Evolutionary conservation across 2,797 vertebrate genomes (phyloP), one percentile per base, ranked within the genome.

Genomic region (Leuciscus waleckii): DNA sequence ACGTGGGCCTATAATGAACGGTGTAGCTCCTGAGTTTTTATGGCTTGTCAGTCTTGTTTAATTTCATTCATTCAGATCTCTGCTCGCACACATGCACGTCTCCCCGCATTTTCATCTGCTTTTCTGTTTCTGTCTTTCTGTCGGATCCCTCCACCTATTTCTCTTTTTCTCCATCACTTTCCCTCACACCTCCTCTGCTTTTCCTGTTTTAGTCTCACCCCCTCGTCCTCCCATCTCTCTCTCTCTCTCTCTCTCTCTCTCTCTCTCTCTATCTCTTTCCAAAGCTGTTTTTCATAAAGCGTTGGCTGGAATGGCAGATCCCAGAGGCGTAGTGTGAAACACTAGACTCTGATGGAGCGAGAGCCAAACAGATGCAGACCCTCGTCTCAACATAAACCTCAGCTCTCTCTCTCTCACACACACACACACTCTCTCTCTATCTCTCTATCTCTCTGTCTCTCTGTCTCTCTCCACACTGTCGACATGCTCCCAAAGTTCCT

Each of bases 241-340:
- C 79, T 68, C n/a, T 56, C 73, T 84, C 35, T 74, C 76, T 92
- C 89, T 9, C 39, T 10, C 41, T 43, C 41, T 43, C 41, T 43
- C 41, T 43, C 10, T 43, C 9, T 10, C 39, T 46, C 81, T 83
- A 46, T 84, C 82, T 86, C 79, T 81, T 85, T 87, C 90, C 85
- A 85, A 91, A 89, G 89, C 88, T 95, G 94, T 94, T 95, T 95
- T 94, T 94, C 93, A 94, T 95, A 94, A 95, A 93, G 90, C 91
- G 89, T 90, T 92, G 92, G 93, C 94, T 85, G 88, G 90, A 83
- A 82, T 90, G 90, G 90, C 88, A 54, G 68, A 88, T 95, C 93
- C 93, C 93, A 91, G 89, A 93, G 93, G 92, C 90, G 74, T 89
- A 87, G 92, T 91, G 92, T 93, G 94, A 94, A 95, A 94, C 85